These are phyloP conservation scores for Smithornis capensis DNA, from an alignment of 2,113 vertebrate genomes.

Conservation along the genomic window DNA sequence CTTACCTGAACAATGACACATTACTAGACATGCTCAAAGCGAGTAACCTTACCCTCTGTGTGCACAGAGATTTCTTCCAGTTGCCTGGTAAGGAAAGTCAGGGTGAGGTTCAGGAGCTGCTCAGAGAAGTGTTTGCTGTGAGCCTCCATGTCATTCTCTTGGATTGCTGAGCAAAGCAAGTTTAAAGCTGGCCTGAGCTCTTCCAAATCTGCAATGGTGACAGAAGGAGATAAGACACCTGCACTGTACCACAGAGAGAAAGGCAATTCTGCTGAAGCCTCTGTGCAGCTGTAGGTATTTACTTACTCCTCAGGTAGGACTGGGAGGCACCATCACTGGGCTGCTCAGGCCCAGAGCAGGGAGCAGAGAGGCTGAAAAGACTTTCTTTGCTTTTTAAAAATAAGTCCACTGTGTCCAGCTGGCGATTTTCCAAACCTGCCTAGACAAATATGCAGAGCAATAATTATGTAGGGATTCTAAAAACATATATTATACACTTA, in stretches of 20 bases:
- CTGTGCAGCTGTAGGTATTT: rapidly evolving
- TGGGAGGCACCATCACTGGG: neutral
- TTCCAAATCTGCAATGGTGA: conserved; percentile 77
- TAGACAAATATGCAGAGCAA: conserved; percentile 15
- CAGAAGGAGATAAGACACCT: neutral
- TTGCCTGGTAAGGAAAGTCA: conserved; percentile 86
- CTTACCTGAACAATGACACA: neutral
- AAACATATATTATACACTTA: rapidly evolving
- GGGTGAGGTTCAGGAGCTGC: conserved; percentile 87
- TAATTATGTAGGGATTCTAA: neutral
- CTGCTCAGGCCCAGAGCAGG: conserved; percentile 53
- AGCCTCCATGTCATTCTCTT: conserved; percentile 83
- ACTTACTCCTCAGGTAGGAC: conserved; percentile 80
- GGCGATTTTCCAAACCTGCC: conserved; percentile 93
- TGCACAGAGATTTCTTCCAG: conserved; percentile 76
- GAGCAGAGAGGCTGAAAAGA: conserved; percentile 70
- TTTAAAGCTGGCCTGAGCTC: conserved; percentile 87
- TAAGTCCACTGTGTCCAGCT: conserved; percentile 94
- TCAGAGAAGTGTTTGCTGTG: conserved; percentile 93
- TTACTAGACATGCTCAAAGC: rapidly evolving
- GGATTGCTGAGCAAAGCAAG: conserved; percentile 85
- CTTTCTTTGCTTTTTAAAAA: conserved; percentile 96
- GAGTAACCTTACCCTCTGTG: conserved; percentile 68
- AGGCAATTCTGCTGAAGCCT: neutral
- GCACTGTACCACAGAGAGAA: neutral